Percentiles rank a stretch among this genome's conserved stretches.
Evolutionary conservation across 2,888 invertebrate species (phyloP).

Genomic region (Molorchus minor): DNA sequence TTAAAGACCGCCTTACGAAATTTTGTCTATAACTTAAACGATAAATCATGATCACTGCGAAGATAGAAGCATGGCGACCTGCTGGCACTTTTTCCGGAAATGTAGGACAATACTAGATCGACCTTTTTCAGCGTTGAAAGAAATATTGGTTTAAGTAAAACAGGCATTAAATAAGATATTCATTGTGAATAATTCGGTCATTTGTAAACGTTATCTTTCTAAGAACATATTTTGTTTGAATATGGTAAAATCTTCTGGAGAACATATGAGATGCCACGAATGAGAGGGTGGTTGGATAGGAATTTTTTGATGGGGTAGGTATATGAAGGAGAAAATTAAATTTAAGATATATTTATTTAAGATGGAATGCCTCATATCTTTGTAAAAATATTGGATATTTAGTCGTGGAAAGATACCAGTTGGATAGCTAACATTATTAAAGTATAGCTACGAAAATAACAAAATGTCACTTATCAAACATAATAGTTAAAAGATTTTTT

Average conservation of each 20-base stretch:
- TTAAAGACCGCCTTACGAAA: constrained; percentile 13
- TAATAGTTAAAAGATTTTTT: no score
- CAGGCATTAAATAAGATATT: constrained; percentile 23
- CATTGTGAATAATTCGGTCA: constrained; percentile 18
- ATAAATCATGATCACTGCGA: constrained; percentile 15
- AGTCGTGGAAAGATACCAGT: no score
- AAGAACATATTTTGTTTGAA: constrained; percentile 8
- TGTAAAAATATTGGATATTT: no score
- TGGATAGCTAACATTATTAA: no score
- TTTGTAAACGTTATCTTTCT: constrained; percentile 19
- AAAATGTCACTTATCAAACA: no score
- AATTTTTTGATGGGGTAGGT: neutral
- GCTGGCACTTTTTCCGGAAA: constrained; percentile 5
- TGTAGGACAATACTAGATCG: constrained; percentile 14
- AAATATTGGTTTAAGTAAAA: constrained; percentile 24
- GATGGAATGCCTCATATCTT: no score
- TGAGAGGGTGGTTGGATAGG: neutral
- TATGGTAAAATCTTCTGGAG: constrained; percentile 1
- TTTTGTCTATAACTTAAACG: constrained; percentile 20
- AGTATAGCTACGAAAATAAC: no score
- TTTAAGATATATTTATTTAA: no score
- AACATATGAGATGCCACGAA: neutral
- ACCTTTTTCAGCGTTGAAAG: constrained; percentile 8
- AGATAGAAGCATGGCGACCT: constrained; percentile 12
- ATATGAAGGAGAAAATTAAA: no score